These are phyloP conservation scores for Papilio gigon DNA, from an alignment of 2,888 invertebrate genomes.

Conservation along the genomic window DNA sequence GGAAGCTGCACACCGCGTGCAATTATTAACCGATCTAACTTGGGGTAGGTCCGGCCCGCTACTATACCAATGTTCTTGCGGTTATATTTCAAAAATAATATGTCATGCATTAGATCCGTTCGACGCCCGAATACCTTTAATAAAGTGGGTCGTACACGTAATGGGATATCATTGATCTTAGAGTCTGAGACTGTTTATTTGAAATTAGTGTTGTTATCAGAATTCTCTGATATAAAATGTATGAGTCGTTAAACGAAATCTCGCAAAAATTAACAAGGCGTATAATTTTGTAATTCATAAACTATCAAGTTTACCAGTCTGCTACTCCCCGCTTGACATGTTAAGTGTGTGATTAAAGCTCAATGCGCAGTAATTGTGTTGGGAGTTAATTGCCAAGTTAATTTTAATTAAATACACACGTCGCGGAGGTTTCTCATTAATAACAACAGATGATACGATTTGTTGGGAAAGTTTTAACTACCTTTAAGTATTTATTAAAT, in stretches of 20 bases:
- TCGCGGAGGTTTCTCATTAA: slow-evolving; percentile 35
- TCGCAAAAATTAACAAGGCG: slow-evolving; percentile 9
- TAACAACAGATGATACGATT: slow-evolving; percentile 25
- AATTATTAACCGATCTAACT: slow-evolving; percentile 65
- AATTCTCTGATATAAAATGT: not conserved
- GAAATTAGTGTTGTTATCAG: not conserved
- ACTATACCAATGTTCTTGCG: slow-evolving; percentile 9
- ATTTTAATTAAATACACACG: slow-evolving; percentile 48
- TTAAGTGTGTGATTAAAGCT: slow-evolving; percentile 29
- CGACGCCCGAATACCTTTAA: not conserved
- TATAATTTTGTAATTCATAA: slow-evolving; percentile 49
- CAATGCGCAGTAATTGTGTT: slow-evolving; percentile 55
- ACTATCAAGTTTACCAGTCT: slow-evolving; percentile 64
- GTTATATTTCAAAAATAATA: not conserved
- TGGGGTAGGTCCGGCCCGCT: slow-evolving; percentile 42
- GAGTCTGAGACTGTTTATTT: not conserved
- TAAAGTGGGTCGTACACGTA: not conserved
- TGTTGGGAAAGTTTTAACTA: slow-evolving; percentile 21
- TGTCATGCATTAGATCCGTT: not conserved
- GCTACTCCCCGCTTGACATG: slow-evolving; percentile 55
- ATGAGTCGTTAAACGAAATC: not conserved
- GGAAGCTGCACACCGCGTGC: slow-evolving; percentile 60
- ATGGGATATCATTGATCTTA: not conserved
- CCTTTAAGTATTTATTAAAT: not conserved
- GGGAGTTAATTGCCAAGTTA: slow-evolving; percentile 63